These are phyloP conservation scores for Synergus itoensis DNA, from an alignment of 2,888 invertebrate genomes.

Conservation along the genomic window DNA sequence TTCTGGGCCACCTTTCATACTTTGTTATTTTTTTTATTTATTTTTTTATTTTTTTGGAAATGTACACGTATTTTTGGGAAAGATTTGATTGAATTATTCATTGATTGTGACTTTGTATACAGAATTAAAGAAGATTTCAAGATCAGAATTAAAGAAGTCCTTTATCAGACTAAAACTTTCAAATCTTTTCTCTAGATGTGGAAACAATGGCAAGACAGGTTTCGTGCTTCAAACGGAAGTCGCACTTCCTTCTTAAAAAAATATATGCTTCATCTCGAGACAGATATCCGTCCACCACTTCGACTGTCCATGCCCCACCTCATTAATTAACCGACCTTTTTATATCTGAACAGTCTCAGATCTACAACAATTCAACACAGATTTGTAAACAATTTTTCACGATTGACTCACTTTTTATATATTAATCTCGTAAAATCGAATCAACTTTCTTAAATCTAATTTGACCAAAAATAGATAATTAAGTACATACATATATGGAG, in stretches of 20 bases:
- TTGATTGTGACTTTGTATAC: neutral
- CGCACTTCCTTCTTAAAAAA: constrained; percentile 33
- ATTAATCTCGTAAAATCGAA: neutral
- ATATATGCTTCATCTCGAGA: constrained; percentile 50
- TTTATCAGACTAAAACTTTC: neutral
- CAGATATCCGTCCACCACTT: constrained; percentile 74
- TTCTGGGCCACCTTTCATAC: neutral
- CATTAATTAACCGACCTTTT: constrained; percentile 9
- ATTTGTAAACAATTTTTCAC: constrained; percentile 34
- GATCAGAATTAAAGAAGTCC: too few relatives aligned
- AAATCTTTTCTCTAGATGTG: constrained; percentile 33
- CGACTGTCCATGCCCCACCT: constrained; percentile 62
- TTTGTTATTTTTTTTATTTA: neutral
- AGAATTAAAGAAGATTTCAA: too few relatives aligned
- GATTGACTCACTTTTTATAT: neutral
- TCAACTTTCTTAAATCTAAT: constrained; percentile 5
- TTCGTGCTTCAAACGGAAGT: constrained; percentile 23
- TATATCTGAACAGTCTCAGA: constrained; percentile 17
- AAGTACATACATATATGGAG: neutral
- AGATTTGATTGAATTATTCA: constrained; percentile 33
- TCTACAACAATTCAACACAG: constrained; percentile 10
- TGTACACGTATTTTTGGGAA: constrained; percentile 5
- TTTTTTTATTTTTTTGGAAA: neutral
- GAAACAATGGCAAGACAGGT: constrained; percentile 15
- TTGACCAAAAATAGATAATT: neutral